These are phyloP conservation scores for Silurus lanzhouensis DNA, from an alignment of 2,797 vertebrate species.

Conservation along the genomic window DNA sequence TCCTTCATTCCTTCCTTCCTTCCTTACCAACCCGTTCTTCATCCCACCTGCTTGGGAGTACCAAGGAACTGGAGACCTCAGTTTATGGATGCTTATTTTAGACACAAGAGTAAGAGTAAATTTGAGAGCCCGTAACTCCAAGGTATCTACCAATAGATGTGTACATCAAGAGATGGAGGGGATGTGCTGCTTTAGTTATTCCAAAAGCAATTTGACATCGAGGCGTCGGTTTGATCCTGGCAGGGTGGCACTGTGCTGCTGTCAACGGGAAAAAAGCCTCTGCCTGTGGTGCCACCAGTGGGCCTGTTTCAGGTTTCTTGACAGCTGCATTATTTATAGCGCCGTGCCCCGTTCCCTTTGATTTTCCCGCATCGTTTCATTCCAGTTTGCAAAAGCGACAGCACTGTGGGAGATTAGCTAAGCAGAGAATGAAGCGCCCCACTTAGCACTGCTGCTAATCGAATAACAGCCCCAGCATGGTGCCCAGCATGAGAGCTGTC, in stretches of 20 bases:
- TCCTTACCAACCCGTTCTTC: slow-evolving; percentile 44
- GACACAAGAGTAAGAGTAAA: neutral
- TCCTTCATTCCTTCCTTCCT: no score
- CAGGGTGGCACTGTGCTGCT: slow-evolving; percentile 48
- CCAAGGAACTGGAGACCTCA: slow-evolving; percentile 50
- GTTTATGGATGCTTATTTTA: neutral
- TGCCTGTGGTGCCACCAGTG: slow-evolving; percentile 48
- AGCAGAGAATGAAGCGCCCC: slow-evolving; percentile 77
- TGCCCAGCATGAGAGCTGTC: slow-evolving; percentile 78
- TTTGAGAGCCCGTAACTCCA: neutral
- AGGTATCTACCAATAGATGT: neutral
- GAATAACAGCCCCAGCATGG: slow-evolving; percentile 86
- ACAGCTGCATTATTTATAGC: slow-evolving; percentile 56
- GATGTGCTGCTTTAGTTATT: slow-evolving; percentile 39
- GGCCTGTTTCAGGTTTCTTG: slow-evolving; percentile 32
- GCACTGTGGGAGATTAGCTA: slow-evolving; percentile 69
- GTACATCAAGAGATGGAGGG: neutral
- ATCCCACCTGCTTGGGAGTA: slow-evolving; percentile 54
- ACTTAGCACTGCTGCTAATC: slow-evolving; percentile 80
- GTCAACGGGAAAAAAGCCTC: slow-evolving; percentile 47
- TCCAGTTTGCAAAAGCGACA: slow-evolving; percentile 64
- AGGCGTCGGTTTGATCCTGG: slow-evolving; percentile 36
- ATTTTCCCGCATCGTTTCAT: slow-evolving; percentile 53
- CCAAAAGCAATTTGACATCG: slow-evolving; percentile 1
- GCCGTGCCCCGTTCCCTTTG: slow-evolving; percentile 60